A percentile compares a stretch with the other conserved stretches of the same genome.
phyloP scores from a whole-genome alignment of 2,113 vertebrate species.

The Sylvilagus bachmani region DNA sequence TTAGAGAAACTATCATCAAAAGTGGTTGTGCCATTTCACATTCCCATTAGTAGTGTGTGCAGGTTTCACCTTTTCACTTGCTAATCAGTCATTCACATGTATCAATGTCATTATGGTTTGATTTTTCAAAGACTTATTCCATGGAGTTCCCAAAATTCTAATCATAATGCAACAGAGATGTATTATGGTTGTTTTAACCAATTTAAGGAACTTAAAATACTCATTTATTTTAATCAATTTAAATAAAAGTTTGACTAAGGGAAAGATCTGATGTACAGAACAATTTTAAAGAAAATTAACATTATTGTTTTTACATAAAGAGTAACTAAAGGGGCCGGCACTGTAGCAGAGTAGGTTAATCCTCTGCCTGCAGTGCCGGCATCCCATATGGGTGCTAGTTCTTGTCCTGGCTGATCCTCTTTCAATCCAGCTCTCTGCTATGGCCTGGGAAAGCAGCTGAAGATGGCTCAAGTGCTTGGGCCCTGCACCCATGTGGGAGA shows the following conservation, averaged over 20 bases:
- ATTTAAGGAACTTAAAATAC: background rate
- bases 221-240: constrained; percentile 6
- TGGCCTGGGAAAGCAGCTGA: no score
- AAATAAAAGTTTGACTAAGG: background rate
- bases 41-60: background rate
- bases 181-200: background rate
- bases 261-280: background rate
- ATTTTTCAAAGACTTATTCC: background rate
- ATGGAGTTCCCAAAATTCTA: background rate
- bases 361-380: no score
- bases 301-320: background rate
- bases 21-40: background rate
- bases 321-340: background rate
- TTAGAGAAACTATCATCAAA: background rate
- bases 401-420: no score
- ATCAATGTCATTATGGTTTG: background rate
- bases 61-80: background rate
- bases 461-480: no score
- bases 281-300: background rate
- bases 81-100: background rate
- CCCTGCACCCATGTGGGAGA: no score
- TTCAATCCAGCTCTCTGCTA: no score
- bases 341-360: no score
- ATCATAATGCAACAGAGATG: background rate
- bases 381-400: no score